These are phyloP conservation scores for Leptodactylus fuscus DNA, from an alignment of 2,113 vertebrate genomes.

Conservation along the genomic window DNA sequence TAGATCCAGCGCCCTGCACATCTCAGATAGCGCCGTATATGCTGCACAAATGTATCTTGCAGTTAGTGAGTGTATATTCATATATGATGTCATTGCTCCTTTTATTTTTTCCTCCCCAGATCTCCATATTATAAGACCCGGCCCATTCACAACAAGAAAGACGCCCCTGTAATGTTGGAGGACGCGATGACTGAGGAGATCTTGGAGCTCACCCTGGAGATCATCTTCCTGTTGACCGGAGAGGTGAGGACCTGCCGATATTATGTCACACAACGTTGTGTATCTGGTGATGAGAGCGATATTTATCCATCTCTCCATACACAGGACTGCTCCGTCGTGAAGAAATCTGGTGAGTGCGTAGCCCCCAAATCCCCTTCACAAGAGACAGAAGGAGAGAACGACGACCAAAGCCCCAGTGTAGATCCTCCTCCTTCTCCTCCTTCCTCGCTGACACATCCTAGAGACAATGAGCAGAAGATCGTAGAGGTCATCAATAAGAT, in stretches of 20 bases:
- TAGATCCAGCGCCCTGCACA: too few species aligned
- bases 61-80: too few species aligned
- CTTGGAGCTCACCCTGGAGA: not conserved
- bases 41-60: too few species aligned
- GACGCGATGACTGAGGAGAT: not conserved
- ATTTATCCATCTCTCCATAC: not conserved
- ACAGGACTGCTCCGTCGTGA: not conserved
- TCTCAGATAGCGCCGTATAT: too few species aligned
- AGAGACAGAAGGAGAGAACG: not conserved
- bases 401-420: not conserved
- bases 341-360: not conserved
- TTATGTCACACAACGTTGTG: not conserved
- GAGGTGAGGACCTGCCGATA: not conserved
- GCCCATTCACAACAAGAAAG: too few species aligned
- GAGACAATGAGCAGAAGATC: not conserved
- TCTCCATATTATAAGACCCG: not conserved
- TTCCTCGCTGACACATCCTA: not conserved
- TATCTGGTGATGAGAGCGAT: not conserved
- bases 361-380: not conserved
- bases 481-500: not conserved
- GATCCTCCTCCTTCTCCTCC: too few species aligned
- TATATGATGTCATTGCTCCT: too few species aligned
- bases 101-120: not conserved
- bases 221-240: conserved; percentile 8
- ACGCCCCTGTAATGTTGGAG: too few species aligned